Conservation (phyloP, 1,140 invertebrate genomes). For the Tribolium madens region DNA sequence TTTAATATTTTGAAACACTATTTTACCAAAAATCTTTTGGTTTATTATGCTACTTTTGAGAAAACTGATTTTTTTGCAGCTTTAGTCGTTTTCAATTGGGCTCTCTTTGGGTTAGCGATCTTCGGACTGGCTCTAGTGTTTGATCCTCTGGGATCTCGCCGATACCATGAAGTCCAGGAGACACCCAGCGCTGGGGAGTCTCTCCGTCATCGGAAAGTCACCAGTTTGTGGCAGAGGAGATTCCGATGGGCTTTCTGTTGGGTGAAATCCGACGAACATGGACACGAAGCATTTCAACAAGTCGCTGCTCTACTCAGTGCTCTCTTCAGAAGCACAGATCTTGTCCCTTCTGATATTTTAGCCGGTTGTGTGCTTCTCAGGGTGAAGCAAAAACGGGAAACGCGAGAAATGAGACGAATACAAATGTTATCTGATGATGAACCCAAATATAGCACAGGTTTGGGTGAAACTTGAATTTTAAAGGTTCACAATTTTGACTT, state of each 20-base stretch:
- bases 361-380: conserved; percentile 86
- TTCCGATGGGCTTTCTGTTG: conserved; percentile 86
- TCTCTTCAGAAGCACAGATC: conserved; percentile 84
- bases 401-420: conserved; percentile 75
- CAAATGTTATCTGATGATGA: conserved; percentile 76
- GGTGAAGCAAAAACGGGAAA: conserved; percentile 80
- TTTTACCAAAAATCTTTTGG: no score
- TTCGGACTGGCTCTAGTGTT: conserved; percentile 83
- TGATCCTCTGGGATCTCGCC: conserved; percentile 81
- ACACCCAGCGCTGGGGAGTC: conserved; percentile 69
- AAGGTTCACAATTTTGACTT: conserved; percentile 41
- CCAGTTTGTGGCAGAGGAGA: conserved; percentile 77
- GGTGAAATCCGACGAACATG: conserved; percentile 81
- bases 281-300: conserved; percentile 85
- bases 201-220: conserved; percentile 72
- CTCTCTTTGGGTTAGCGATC: conserved; percentile 78
- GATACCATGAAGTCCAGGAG: conserved; percentile 71
- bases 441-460: conserved; percentile 76
- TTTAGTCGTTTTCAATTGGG: conserved; percentile 85
- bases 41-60: no score
- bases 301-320: conserved; percentile 83
- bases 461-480: conserved; percentile 55
- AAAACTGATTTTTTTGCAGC: no score
- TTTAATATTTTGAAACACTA: no score
- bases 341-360: conserved; percentile 90